Evolutionary conservation across 2,888 invertebrate genomes (phyloP).

Genomic region (Acronicta aceris): DNA sequence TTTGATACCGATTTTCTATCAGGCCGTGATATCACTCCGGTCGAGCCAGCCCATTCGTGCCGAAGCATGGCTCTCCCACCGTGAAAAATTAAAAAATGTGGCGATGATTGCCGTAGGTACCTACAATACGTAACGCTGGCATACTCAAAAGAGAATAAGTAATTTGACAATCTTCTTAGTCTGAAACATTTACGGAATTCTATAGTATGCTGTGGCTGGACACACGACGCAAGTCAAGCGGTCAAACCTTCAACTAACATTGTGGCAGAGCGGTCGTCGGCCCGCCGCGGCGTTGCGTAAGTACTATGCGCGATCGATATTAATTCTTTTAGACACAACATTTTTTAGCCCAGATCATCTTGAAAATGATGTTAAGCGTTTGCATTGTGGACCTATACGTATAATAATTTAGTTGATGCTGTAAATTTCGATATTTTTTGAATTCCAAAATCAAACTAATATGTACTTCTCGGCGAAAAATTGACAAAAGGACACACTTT

Average conservation of each 20-base stretch:
- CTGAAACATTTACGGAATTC: background rate
- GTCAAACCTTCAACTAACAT: conserved; percentile 56
- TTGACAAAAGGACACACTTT: too few species aligned
- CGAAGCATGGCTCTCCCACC: too few species aligned
- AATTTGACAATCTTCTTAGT: background rate
- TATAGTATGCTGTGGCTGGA: background rate
- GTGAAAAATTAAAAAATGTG: too few species aligned
- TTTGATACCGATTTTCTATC: too few species aligned
- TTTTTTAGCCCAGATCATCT: conserved; percentile 30
- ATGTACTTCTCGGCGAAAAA: too few species aligned
- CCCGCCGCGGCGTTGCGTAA: conserved; percentile 53
- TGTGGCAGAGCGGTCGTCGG: conserved; percentile 40
- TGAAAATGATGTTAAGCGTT: conserved; percentile 22
- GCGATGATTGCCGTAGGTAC: too few species aligned
- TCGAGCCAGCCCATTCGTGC: too few species aligned
- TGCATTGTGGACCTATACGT: background rate
- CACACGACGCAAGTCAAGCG: conserved; percentile 4
- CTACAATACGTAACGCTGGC: too few species aligned
- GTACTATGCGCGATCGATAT: conserved; percentile 45
- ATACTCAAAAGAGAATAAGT: background rate
- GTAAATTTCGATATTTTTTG: too few species aligned
- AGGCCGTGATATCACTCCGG: too few species aligned
- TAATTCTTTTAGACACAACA: conserved; percentile 47
- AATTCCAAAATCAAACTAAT: too few species aligned
- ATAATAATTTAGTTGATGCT: background rate